Percentiles rank a stretch among this genome's conserved stretches.
These are phyloP conservation scores for Podarcis muralis DNA, from an alignment of 2,113 vertebrate genomes.

Conservation along the genomic window DNA sequence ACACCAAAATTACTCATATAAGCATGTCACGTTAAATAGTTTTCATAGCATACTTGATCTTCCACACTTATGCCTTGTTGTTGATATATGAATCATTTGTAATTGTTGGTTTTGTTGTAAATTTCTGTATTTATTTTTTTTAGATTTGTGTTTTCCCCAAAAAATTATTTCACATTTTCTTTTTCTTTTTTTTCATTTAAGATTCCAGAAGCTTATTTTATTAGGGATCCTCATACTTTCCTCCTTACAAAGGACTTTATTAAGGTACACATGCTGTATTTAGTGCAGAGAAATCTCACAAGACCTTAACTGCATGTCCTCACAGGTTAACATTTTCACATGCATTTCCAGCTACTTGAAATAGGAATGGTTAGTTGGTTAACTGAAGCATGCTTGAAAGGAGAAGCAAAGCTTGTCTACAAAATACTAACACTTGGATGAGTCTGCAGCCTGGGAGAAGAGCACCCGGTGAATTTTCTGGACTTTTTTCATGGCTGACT, in stretches of 20 bases:
- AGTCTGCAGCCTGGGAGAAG: conserved; percentile 88
- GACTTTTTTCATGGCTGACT: conserved; percentile 88
- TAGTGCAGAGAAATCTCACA: conserved; percentile 59
- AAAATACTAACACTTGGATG: conserved; percentile 95
- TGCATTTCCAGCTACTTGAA: conserved; percentile 77
- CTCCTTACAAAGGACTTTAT: conserved; percentile 80
- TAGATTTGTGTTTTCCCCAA: conserved; percentile 16
- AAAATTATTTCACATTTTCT: conserved; percentile 60
- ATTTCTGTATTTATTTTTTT: conserved; percentile 12
- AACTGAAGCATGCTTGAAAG: conserved; percentile 93
- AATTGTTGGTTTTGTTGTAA: conserved; percentile 15
- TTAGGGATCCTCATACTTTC: conserved; percentile 82
- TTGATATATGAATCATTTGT: not conserved
- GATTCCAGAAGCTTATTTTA: conserved; percentile 84
- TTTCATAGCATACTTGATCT: not conserved
- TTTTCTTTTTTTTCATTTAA: conserved; percentile 61
- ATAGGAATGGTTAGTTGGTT: conserved; percentile 86
- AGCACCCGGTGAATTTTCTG: conserved; percentile 81
- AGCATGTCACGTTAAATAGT: not conserved
- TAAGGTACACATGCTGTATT: conserved; percentile 74
- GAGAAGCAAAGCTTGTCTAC: conserved; percentile 93
- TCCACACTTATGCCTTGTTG: not conserved
- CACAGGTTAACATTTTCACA: conserved; percentile 87
- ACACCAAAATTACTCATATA: not conserved
- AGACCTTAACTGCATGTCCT: conserved; percentile 82